These are phyloP conservation scores for Caenorhabditis latens DNA, from an alignment of 1,140 invertebrate species.

Conservation along the genomic window DNA sequence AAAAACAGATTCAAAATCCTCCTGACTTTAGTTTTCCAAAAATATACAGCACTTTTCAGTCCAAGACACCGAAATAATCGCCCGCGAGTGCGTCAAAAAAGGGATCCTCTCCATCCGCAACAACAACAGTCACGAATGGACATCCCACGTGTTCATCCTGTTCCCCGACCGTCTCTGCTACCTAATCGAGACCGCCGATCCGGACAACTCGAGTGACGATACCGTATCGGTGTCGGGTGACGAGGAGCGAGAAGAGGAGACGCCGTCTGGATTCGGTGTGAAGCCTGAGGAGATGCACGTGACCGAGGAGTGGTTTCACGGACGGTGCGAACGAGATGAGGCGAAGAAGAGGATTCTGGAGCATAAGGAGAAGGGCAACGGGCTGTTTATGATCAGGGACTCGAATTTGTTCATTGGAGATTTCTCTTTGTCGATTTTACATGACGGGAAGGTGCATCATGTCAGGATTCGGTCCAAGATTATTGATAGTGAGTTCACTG, in stretches of 20 bases:
- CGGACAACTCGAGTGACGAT: slow-evolving; percentile 64
- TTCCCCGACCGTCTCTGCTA: slow-evolving; percentile 75
- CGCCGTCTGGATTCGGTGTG: slow-evolving; percentile 70
- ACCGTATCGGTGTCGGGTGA: slow-evolving; percentile 69
- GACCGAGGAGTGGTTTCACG: slow-evolving; percentile 78
- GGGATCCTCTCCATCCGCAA: slow-evolving; percentile 59
- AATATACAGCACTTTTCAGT: slow-evolving; percentile 60
- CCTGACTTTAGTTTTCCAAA: not conserved
- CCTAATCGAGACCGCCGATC: slow-evolving; percentile 56
- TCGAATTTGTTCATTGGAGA: slow-evolving; percentile 77
- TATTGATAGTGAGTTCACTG: slow-evolving; percentile 57
- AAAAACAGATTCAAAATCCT: no score
- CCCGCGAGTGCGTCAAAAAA: slow-evolving; percentile 69
- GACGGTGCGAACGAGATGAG: slow-evolving; percentile 73
- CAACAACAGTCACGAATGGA: slow-evolving; percentile 67
- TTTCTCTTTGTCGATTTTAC: slow-evolving; percentile 76
- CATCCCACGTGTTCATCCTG: slow-evolving; percentile 73
- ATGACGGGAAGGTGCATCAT: slow-evolving; percentile 65
- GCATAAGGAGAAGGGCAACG: slow-evolving; percentile 72
- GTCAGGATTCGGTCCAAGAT: slow-evolving; percentile 60
- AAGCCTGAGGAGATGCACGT: slow-evolving; percentile 76
- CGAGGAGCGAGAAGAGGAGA: slow-evolving; percentile 70
- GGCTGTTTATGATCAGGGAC: slow-evolving; percentile 75
- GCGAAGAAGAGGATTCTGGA: slow-evolving; percentile 73
- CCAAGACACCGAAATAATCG: slow-evolving; percentile 69